A percentile compares a stretch with the other conserved stretches of the same genome.
These are phyloP conservation scores for Indicator indicator DNA, from an alignment of 2,113 vertebrate genomes.

Conservation along the genomic window DNA sequence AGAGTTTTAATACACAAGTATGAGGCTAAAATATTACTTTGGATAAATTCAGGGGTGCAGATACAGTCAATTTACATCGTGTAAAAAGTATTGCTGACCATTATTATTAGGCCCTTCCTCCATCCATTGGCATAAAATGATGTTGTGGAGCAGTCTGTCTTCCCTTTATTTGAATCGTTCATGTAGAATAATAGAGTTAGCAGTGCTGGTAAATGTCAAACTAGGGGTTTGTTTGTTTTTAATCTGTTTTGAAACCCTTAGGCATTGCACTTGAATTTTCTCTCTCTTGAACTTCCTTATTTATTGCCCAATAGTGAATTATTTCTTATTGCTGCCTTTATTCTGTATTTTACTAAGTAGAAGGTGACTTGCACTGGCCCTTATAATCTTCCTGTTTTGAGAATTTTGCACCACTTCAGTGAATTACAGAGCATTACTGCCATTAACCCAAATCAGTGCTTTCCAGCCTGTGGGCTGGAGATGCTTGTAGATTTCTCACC, in stretches of 20 bases:
- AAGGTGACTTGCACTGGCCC: background rate
- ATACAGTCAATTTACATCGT: background rate
- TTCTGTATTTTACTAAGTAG: background rate
- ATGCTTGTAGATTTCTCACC: background rate
- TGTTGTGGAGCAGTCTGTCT: background rate
- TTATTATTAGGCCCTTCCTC: background rate
- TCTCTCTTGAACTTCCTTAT: background rate
- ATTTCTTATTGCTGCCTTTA: background rate
- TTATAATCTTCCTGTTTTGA: background rate
- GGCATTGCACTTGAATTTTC: background rate
- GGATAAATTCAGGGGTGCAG: background rate
- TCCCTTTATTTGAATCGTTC: background rate
- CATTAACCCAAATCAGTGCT: background rate
- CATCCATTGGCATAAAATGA: background rate
- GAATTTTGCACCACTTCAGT: background rate
- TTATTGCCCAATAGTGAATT: background rate
- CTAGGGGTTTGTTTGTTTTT: background rate
- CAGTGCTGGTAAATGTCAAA: conserved; percentile 46
- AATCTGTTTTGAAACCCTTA: conserved; percentile 8
- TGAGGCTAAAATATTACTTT: background rate
- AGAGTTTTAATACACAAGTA: background rate
- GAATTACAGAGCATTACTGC: background rate
- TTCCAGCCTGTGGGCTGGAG: background rate
- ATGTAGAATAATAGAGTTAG: conserved; percentile 24
- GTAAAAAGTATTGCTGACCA: background rate